Conservation (phyloP, 2,113 vertebrate species). For the Cololabis saira region DNA sequence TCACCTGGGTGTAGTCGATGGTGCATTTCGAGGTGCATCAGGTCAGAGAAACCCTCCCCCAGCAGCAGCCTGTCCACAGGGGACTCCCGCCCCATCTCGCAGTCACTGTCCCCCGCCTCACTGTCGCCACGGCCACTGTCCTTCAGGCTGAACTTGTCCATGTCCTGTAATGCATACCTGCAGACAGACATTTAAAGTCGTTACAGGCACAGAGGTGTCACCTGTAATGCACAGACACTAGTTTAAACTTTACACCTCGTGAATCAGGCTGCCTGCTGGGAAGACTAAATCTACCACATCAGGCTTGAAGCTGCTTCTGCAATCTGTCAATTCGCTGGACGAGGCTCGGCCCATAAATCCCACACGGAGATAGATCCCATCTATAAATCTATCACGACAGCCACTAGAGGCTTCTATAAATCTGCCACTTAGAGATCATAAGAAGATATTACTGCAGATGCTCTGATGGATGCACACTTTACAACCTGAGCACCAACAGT, state of each 20-base stretch:
- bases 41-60: constrained; percentile 97
- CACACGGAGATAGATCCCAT: constrained; percentile 42
- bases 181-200: constrained; percentile 15
- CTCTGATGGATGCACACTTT: constrained; percentile 52
- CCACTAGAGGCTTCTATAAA: constrained; percentile 55
- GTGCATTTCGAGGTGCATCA: constrained; percentile 94
- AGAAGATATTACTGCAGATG: constrained; percentile 36
- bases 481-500: constrained; percentile 8
- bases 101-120: constrained; percentile 98
- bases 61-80: constrained; percentile 97
- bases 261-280: constrained; percentile 22
- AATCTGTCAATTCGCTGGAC: constrained; percentile 50
- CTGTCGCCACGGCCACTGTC: constrained; percentile 99
- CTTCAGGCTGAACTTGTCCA: constrained; percentile 99
- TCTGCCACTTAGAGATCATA: constrained; percentile 47
- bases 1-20: constrained; percentile 96
- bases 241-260: constrained; percentile 5
- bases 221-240: neutral
- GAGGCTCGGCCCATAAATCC: constrained; percentile 42
- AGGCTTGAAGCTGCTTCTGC: constrained; percentile 44
- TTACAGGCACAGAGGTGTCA: constrained; percentile 18
- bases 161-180: constrained; percentile 97
- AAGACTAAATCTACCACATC: constrained; percentile 47
- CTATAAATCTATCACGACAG: constrained; percentile 58
- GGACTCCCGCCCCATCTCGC: constrained; percentile 97